These are phyloP conservation scores for Autographa gamma DNA, from an alignment of 2,888 invertebrate genomes.

Conservation along the genomic window DNA sequence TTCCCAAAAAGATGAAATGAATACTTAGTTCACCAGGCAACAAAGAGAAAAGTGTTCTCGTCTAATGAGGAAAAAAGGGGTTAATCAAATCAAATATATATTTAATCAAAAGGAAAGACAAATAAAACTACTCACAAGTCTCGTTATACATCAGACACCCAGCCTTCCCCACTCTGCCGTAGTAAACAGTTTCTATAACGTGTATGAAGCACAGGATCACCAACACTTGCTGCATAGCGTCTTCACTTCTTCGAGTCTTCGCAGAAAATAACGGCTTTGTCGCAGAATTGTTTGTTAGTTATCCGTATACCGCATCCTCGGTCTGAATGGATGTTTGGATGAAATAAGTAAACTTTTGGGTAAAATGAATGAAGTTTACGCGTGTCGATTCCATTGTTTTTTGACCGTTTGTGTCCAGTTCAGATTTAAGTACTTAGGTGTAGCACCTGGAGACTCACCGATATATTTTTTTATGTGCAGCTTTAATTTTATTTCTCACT, in stretches of 20 bases:
- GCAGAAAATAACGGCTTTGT: slow-evolving; percentile 31
- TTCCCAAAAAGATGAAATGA: no score
- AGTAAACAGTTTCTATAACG: slow-evolving; percentile 67
- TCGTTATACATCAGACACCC: slow-evolving; percentile 76
- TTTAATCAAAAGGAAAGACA: slow-evolving; percentile 9
- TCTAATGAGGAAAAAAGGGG: no score
- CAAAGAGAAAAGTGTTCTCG: no score
- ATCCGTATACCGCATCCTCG: slow-evolving; percentile 16
- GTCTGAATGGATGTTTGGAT: slow-evolving; percentile 38
- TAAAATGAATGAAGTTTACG: neutral
- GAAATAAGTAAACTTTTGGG: neutral
- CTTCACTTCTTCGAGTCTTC: slow-evolving; percentile 19
- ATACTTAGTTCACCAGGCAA: no score
- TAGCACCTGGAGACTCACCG: no score
- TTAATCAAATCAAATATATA: no score
- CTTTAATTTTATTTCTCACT: no score
- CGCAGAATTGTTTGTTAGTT: slow-evolving; percentile 26
- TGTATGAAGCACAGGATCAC: slow-evolving; percentile 60
- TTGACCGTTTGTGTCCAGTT: neutral
- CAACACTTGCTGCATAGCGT: slow-evolving; percentile 54
- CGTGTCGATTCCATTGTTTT: neutral
- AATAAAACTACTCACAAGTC: slow-evolving; percentile 75
- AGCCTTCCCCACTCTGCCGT: slow-evolving; percentile 68
- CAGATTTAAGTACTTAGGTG: neutral
- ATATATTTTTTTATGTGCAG: no score